These are phyloP conservation scores for Aurelia coerulea DNA, from an alignment of 30 jellyfish, hydroid and myxozoan species.

Conservation along the genomic window DNA sequence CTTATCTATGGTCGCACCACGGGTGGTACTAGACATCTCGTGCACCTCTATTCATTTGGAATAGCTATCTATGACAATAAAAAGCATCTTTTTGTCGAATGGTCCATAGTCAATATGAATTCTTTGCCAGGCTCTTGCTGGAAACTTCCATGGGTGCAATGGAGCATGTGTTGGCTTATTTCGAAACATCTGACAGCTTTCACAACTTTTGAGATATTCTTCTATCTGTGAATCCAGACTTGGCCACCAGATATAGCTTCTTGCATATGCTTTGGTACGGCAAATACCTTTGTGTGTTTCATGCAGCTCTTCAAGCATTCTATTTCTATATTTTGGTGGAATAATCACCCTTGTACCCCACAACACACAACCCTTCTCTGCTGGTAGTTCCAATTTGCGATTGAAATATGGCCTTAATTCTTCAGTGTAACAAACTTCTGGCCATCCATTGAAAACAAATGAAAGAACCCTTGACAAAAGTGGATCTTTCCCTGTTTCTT, in stretches of 20 bases:
- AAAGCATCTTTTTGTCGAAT: neutral
- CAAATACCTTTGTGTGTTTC: slow-evolving; percentile 12
- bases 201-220: too few species aligned
- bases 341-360: slow-evolving; percentile 52
- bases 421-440: slow-evolving; percentile 32
- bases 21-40: slow-evolving; percentile 5
- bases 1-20: slow-evolving; percentile 6
- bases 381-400: too few species aligned
- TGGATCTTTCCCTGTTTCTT: too few species aligned
- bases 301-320: slow-evolving; percentile 34
- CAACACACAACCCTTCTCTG: too few species aligned
- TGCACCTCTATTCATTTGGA: slow-evolving; percentile 52
- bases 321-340: slow-evolving; percentile 38
- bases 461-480: too few species aligned
- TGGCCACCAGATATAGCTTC: too few species aligned
- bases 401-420: slow-evolving; percentile 33
- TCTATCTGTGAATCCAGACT: too few species aligned
- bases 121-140: too few species aligned
- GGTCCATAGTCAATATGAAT: too few species aligned
- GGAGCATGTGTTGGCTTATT: slow-evolving; percentile 4
- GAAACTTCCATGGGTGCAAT: slow-evolving; percentile 3
- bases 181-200: neutral
- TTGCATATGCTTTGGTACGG: too few species aligned
- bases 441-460: neutral
- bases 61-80: slow-evolving; percentile 6